Conservation (phyloP, 2,113 vertebrate species). For the Stigmatopora nigra region DNA sequence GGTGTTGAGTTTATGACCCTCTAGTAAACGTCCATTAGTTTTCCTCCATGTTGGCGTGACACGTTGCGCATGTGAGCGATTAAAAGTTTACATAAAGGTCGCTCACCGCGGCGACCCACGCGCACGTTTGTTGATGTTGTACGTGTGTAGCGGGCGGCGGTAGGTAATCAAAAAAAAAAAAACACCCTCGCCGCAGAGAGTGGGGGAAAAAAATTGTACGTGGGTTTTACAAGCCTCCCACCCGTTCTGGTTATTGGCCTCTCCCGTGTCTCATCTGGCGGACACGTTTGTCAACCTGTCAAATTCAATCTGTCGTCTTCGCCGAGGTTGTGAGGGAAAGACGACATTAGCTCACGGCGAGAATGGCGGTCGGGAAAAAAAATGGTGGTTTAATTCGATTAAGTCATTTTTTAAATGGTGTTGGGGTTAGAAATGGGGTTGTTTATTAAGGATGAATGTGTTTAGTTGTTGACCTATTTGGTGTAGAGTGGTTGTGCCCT, state of each 20-base stretch:
- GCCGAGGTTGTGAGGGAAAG: conserved; percentile 27
- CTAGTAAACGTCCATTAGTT: not conserved
- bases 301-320: conserved; percentile 66
- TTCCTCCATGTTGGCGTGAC: not conserved
- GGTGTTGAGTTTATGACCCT: too few relatives aligned
- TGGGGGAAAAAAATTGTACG: not conserved
- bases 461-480: not conserved
- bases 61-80: not conserved
- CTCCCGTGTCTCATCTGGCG: conserved; percentile 58
- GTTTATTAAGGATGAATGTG: not conserved
- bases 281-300: conserved; percentile 73
- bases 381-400: not conserved
- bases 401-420: not conserved
- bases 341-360: conserved; percentile 13
- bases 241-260: conserved; percentile 21
- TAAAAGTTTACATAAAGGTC: not conserved
- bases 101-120: not conserved
- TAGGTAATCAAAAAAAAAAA: not conserved
- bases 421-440: not conserved
- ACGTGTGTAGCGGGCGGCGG: not conserved
- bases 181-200: not conserved
- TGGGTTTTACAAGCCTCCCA: conserved; percentile 41
- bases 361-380: not conserved
- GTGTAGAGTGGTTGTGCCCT: too few relatives aligned
- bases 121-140: not conserved